Evolutionary conservation across 2,113 vertebrate genomes (phyloP), one percentile per base, ranked within the genome.

Genomic region (Pseudorectes ferrugineus): DNA sequence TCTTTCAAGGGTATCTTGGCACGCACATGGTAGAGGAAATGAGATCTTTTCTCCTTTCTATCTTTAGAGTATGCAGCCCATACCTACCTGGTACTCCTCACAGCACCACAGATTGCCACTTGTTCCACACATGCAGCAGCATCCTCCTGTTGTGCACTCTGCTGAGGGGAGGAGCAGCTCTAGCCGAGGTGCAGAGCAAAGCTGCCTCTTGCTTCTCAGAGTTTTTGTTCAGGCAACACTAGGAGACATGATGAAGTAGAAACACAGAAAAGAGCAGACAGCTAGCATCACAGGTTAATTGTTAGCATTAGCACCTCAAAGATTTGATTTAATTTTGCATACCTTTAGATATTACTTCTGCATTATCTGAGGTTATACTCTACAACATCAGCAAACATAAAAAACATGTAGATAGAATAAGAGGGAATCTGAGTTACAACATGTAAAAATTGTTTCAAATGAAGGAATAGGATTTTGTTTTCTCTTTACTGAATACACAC

Each of bases 11-110:
- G 7, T 52, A 29, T 51, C 48, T 77, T 81, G 58, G 59, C 20
- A 71, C 9, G 5, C 6, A 18, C 5, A 19, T 18, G 38, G n/a
- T 23, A 82, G 31, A 66, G 16, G 7, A 82, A 88, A 58, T 23
- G 3, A 58, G 38, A 57, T 40, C 12, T 82, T 78, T 66, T 48
- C 51, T 92, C 28, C 46, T 61, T 76, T 38, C 4, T 65, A 5
- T 77, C 31, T 48, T 78, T 28, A 49, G 17, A n/a, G 10, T 57
- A 36, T n/a, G n/a, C 31, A 73, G 16, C 26, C 0, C 0, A 4
- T 54, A 46, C 19, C 16, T 51, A 42, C 28, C 29, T 31, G 0
- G 0, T 51, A 29, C 45, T 76, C 23, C 65, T 70, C 42, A 13
- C 31, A 82, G 78, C 31, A 35, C 24, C 1, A 2, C 20, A 73